Evolutionary conservation across 2,113 vertebrate genomes (phyloP), one percentile per base, ranked within the genome.

Genomic region (Grantiella picta): DNA sequence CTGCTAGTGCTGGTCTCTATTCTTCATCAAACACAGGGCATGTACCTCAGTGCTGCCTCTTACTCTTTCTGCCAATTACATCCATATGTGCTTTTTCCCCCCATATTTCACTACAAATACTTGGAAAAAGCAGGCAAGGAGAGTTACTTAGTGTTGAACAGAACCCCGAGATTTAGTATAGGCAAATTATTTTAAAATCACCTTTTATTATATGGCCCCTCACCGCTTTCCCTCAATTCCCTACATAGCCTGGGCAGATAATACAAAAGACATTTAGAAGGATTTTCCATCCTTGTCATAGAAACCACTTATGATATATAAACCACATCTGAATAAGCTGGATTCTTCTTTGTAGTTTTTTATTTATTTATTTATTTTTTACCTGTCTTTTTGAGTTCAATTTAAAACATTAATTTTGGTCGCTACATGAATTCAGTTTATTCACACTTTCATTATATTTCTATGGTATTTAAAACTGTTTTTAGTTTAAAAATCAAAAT

Each of bases 61-160:
- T 61, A 15, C 15, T 89, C 61, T 63, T 61, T 65, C 27, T 63
- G 19, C 21, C 49, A 79, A 4, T 47, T 68, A 28, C 19, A 64
- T 40, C 19, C 31, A 3, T 18, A 23, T 1, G 1, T 1, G 0
- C 2, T 33, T 45, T 66, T 14, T 0, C 10, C 13, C 15, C 12
- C 14, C 8, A 3, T 38, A 33, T 69, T 69, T 88, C 14, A 3
- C 18, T 45, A 9, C 15, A 54, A 90, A 66, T 66, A 33, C 9
- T 29, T 21, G 1, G 22, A 15, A 38, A 77, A 61, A 47, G 1
- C 1, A 36, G 2, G 7, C 2, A 57, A 61, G 18, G 4, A 50
- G 17, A 36, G 4, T 28, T 61, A 45, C 20, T 49, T 36, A 23
- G 16, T 19, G 6, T n/a, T 64, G 35, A 7, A 80, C 29, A 38